Base-by-base conservation (phyloP, 2,113 vertebrate species). In the Sceloporus undulatus region DNA sequence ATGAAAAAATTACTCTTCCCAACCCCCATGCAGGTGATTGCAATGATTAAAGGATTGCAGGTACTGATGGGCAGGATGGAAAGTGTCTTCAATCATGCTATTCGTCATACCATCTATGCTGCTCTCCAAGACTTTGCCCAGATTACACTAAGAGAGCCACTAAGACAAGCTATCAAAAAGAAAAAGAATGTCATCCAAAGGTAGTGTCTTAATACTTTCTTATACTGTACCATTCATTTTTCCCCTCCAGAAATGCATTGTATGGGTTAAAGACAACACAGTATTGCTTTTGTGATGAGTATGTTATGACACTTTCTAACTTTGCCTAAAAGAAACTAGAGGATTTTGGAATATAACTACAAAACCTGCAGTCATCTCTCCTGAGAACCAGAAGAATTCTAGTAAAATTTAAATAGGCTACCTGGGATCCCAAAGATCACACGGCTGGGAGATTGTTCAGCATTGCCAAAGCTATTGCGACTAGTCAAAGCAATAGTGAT, bases 61-160 rank as follows among this genome's bases (percentile, higher is more conserved):
- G 98, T 98, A 65, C 94, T 98, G 91, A 98, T 98, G 98, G 97
- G 98, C 19, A 95, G 98, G 71, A 98, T 98, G 98, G 98, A 98
- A 91, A 98, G 98, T 8, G 98, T 98, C 82, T 98, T 98, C 94
- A 98, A 98, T 89, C 98, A 98, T 1, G 98, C 98, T 78, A 97
- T 98, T 93, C 97, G 98, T 40, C 98, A 98, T 85, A 98, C 98
- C 0, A 98, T 98, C 90, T 98, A 98, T 54, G 95, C 98, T 3
- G 98, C 98, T 14, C 96, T 98, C 87, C 98, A 98, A 91, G 98
- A 98, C 93, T 98, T 98, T 82, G 97, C 98, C 70, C 98, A 98
- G 93, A 92, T 98, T 81, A 98, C 98, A 0, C 96, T 98, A 1
- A 94, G 98, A 16, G 98, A 98, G 81, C 98, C 98, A 0, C 94